Conservation (phyloP, 2,888 invertebrate genomes). For the Hanleya hanleyi region DNA sequence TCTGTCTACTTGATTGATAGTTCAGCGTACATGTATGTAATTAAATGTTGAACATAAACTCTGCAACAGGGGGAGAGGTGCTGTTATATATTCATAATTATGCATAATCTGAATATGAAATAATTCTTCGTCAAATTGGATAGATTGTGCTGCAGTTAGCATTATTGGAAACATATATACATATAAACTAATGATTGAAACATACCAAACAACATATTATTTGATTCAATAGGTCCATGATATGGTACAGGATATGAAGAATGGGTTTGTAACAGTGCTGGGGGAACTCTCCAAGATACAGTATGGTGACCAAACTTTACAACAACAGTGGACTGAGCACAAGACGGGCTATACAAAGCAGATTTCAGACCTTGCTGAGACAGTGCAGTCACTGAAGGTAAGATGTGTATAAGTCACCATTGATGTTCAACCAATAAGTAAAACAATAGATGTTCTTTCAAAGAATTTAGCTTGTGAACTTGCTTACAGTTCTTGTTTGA, state of each 20-base stretch:
- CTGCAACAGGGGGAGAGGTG: too few species aligned
- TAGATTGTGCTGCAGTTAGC: too few species aligned
- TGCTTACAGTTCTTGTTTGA: too few species aligned
- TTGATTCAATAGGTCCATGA: slow-evolving; percentile 51
- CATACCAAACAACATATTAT: neutral
- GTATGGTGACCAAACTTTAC: slow-evolving; percentile 47
- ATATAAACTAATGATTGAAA: too few species aligned
- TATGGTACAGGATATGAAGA: slow-evolving; percentile 65
- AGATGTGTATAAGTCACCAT: neutral
- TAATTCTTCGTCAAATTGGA: too few species aligned
- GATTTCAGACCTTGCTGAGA: slow-evolving; percentile 41
- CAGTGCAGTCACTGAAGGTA: slow-evolving; percentile 45
- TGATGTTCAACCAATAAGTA: neutral
- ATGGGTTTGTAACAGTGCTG: slow-evolving; percentile 55
- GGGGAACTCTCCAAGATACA: slow-evolving; percentile 60
- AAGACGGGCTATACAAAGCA: slow-evolving; percentile 41
- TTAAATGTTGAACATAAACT: too few species aligned
- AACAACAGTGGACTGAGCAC: slow-evolving; percentile 46
- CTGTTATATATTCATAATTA: too few species aligned
- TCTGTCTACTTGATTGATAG: too few species aligned
- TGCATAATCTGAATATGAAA: too few species aligned
- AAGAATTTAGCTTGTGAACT: too few species aligned
- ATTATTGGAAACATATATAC: too few species aligned
- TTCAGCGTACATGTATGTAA: too few species aligned
- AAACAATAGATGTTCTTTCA: neutral